Conservation (phyloP, 1,140 invertebrate species). For the Patella vulgata region DNA sequence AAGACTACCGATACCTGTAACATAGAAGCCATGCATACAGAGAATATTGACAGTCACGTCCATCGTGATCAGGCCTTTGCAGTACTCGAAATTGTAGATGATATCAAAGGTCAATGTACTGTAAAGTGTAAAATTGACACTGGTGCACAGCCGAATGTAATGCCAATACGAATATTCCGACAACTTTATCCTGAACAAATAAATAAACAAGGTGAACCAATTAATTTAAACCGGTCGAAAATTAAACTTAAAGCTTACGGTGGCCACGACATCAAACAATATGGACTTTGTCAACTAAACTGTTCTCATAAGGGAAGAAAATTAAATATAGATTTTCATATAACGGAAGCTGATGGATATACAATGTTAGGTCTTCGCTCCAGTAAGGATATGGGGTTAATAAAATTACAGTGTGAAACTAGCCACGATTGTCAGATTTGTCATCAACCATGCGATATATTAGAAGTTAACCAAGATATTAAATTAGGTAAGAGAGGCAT, state of each 20-base stretch:
- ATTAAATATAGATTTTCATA: background rate
- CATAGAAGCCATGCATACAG: background rate
- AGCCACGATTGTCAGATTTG: no score
- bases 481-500: no score
- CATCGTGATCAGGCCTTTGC: conserved; percentile 37
- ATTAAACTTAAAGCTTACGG: background rate
- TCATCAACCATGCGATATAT: no score
- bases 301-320: background rate
- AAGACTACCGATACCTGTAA: conserved; percentile 11
- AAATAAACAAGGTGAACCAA: background rate
- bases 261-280: background rate
- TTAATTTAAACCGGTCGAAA: background rate
- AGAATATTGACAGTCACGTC: conserved; percentile 19
- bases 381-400: conserved; percentile 2
- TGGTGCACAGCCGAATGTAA: conserved; percentile 22
- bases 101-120: background rate
- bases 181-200: conserved; percentile 26
- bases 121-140: conserved; percentile 25
- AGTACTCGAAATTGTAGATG: conserved; percentile 13
- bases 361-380: conserved; percentile 6
- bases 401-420: background rate
- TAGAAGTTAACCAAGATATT: no score
- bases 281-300: background rate
- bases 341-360: background rate
- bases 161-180: conserved; percentile 8